phyloP scores from a whole-genome alignment of 2,113 vertebrate genomes.

The Blennius ocellaris region DNA sequence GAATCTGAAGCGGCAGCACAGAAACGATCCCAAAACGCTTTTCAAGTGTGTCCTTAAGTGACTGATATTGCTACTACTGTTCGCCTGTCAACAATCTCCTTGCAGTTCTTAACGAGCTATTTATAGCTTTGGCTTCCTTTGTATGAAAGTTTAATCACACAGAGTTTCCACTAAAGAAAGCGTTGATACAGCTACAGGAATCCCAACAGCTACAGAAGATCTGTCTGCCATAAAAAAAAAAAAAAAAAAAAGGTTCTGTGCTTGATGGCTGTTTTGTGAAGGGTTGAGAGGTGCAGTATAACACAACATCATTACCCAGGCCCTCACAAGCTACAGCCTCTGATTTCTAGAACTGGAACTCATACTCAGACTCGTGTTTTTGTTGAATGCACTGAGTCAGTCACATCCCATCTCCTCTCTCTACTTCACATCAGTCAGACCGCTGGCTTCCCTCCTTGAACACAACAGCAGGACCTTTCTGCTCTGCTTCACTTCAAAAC shows the following conservation, averaged over 20 bases:
- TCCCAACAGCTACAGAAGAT: neutral
- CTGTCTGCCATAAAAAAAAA: neutral
- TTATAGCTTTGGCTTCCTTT: slow-evolving; percentile 50
- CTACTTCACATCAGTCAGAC: slow-evolving; percentile 28
- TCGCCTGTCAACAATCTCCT: slow-evolving; percentile 36
- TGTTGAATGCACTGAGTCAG: neutral
- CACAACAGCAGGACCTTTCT: slow-evolving; percentile 56
- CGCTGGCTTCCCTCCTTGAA: slow-evolving; percentile 44
- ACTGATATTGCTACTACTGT: slow-evolving; percentile 20
- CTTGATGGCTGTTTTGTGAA: slow-evolving; percentile 21
- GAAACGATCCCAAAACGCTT: neutral
- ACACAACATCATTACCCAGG: neutral
- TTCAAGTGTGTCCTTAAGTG: slow-evolving; percentile 27
- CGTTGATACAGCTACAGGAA: slow-evolving; percentile 5
- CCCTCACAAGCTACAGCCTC: neutral
- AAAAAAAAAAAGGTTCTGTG: neutral
- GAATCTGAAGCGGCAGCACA: slow-evolving; percentile 13
- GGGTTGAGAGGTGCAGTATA: neutral
- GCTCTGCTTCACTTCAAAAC: slow-evolving; percentile 50
- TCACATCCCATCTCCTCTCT: slow-evolving; percentile 21
- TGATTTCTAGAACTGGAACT: neutral
- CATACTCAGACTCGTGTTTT: neutral
- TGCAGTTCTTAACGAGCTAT: slow-evolving; percentile 54
- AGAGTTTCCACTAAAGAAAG: slow-evolving; percentile 12
- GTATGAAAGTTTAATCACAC: slow-evolving; percentile 65